Evolutionary conservation across 2,888 invertebrate species (phyloP), one percentile per base, ranked within the genome.

Genomic region (Carabus problematicus): DNA sequence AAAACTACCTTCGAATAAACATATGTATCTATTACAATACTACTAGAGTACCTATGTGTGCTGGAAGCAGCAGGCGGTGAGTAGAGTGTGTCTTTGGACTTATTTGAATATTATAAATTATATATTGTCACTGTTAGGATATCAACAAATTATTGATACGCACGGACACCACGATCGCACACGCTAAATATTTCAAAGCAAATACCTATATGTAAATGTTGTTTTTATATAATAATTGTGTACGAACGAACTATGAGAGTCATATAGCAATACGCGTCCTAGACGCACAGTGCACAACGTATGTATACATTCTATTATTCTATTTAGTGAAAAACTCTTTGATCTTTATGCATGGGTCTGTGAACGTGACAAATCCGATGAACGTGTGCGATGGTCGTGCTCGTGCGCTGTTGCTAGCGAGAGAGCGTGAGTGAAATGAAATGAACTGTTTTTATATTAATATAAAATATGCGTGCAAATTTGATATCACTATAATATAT

Each of bases 11-110:
- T 60, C 41, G 67, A 68, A 69, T 69, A 69, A 67, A 67, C 67
- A 67, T 67, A 69, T 69, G 54, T 69, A 62, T 29, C 29, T 29
- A 47, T 59, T 45, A 70, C 60, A 62, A 73, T 76, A 80, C 81
- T 82, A 82, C 82, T 82, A 81, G 81, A 81, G 82, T 82, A 82
- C 82, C 82, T 82, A 81, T 80, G 75, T 77, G 74, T 76, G 76
- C 79, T 77, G 78, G 79, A 78, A 75, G 76, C 76, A 77, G 78
- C 77, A 76, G 77, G 78, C 75, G 76, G 77, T 75, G 74, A 74
- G 78, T 76, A 75, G 75, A 75, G 74, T 76, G 76, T 76, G 72
- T 78, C 76, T 75, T 79, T 79, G 78, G 77, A 75, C 78, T 78
- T 77, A 77, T 73, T 69, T 73, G 70, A 70, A 68, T 72, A 75